Conservation (phyloP, 2,888 invertebrate species). For the Philonicus albiceps region DNA sequence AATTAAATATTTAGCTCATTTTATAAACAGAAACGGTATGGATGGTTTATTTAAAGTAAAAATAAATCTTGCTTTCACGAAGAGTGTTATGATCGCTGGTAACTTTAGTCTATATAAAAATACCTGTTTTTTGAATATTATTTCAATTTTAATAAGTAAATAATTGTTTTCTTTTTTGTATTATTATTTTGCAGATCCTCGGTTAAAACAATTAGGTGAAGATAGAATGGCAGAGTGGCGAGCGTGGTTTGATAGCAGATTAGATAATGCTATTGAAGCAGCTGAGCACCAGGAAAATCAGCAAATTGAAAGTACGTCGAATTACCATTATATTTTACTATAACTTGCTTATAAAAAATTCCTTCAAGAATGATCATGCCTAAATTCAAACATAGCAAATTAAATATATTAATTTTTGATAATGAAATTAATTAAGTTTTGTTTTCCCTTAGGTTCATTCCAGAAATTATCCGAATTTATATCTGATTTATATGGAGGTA, state of each 20-base stretch:
- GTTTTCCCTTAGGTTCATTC: constrained; percentile 62
- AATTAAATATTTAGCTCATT: too few species aligned
- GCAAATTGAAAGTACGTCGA: constrained; percentile 62
- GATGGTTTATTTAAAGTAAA: too few species aligned
- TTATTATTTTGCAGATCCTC: constrained; percentile 72
- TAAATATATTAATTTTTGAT: background rate
- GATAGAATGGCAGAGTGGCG: constrained; percentile 76
- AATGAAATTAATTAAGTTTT: constrained; percentile 48
- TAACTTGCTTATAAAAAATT: constrained; percentile 34
- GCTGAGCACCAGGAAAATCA: constrained; percentile 68
- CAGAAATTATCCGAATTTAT: constrained; percentile 61
- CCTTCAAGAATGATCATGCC: constrained; percentile 49
- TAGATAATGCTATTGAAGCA: constrained; percentile 87
- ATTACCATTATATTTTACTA: constrained; percentile 31
- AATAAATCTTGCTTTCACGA: too few species aligned
- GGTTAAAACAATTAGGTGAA: constrained; percentile 76
- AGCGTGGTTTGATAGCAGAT: constrained; percentile 80
- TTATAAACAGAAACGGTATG: too few species aligned
- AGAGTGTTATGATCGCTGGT: too few species aligned
- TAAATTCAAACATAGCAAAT: background rate
- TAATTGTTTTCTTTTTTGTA: background rate
- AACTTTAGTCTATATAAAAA: too few species aligned
- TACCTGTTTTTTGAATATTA: background rate
- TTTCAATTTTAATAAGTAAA: background rate
- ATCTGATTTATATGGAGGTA: constrained; percentile 67